Percentiles rank a stretch among this genome's conserved stretches.
phyloP scores from a whole-genome alignment of 2,888 invertebrate species.

The Mimumesa dahlbomi region DNA sequence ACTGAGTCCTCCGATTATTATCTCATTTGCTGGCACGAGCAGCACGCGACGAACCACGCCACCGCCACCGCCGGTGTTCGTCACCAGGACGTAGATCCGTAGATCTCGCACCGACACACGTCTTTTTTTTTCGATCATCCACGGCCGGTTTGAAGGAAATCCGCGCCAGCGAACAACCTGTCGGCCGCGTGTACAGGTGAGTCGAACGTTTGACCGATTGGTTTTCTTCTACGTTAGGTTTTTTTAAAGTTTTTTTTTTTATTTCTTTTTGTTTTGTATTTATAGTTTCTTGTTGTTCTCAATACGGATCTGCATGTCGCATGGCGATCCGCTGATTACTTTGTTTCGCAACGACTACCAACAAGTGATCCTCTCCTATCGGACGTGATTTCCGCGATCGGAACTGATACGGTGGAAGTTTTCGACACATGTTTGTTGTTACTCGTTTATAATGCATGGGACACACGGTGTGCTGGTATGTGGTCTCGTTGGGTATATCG shows the following conservation, averaged over 20 bases:
- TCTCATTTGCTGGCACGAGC: slow-evolving; percentile 77
- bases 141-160: no score
- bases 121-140: no score
- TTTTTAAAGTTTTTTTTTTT: not conserved
- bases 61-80: slow-evolving; percentile 11
- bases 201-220: slow-evolving; percentile 17
- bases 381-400: no score
- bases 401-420: no score
- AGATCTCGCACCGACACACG: no score
- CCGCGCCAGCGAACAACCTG: slow-evolving; percentile 20
- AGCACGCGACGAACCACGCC: slow-evolving; percentile 55
- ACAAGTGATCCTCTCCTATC: no score
- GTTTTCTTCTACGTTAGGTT: not conserved
- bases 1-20: slow-evolving; percentile 77
- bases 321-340: no score
- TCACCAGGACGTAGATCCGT: slow-evolving; percentile 40
- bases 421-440: no score
- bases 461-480: no score
- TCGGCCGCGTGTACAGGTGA: slow-evolving; percentile 54
- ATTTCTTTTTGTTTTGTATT: not conserved
- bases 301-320: not conserved
- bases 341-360: no score
- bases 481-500: no score
- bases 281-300: not conserved
- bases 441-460: no score